These are phyloP conservation scores for Syritta pipiens DNA, from an alignment of 2,888 invertebrate genomes.

Conservation along the genomic window DNA sequence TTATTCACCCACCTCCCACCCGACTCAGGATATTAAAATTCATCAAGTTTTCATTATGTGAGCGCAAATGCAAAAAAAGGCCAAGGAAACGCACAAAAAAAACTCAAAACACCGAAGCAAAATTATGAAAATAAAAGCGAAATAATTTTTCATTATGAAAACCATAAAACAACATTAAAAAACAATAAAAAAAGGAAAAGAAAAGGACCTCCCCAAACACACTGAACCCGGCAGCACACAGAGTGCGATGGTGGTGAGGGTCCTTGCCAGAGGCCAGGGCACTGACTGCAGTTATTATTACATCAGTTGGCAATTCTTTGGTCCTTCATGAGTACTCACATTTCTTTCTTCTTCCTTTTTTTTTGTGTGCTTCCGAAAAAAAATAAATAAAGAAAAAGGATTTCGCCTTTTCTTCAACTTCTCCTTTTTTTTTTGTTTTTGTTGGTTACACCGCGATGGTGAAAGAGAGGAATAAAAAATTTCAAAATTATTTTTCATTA, in stretches of 20 bases:
- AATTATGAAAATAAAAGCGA: slow-evolving; percentile 64
- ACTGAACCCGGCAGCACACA: background rate
- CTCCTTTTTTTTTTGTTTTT: slow-evolving; percentile 9
- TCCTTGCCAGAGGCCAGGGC: slow-evolving; percentile 37
- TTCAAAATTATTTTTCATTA: slow-evolving; percentile 35
- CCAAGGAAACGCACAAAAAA: slow-evolving; percentile 3
- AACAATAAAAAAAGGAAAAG: slow-evolving; percentile 34
- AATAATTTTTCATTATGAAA: slow-evolving; percentile 67
- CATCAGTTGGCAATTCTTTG: slow-evolving; percentile 56
- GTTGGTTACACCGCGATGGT: background rate
- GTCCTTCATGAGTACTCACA: slow-evolving; percentile 4
- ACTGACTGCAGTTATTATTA: slow-evolving; percentile 64
- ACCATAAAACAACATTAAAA: slow-evolving; percentile 67
- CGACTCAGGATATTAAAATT: slow-evolving; percentile 52
- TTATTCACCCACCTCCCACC: slow-evolving; percentile 5
- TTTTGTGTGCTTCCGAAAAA: background rate
- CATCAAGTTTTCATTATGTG: slow-evolving; percentile 63
- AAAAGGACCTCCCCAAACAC: slow-evolving; percentile 19
- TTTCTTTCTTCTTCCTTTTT: background rate
- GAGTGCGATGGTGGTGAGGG: background rate
- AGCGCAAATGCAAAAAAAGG: slow-evolving; percentile 15
- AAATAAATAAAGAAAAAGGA: slow-evolving; percentile 32
- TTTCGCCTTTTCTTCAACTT: background rate
- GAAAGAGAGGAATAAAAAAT: background rate
- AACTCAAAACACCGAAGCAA: slow-evolving; percentile 13